Percentiles rank a stretch among this genome's conserved stretches.
phyloP scores from a whole-genome alignment of 2,113 vertebrate genomes.

The Cololabis saira region DNA sequence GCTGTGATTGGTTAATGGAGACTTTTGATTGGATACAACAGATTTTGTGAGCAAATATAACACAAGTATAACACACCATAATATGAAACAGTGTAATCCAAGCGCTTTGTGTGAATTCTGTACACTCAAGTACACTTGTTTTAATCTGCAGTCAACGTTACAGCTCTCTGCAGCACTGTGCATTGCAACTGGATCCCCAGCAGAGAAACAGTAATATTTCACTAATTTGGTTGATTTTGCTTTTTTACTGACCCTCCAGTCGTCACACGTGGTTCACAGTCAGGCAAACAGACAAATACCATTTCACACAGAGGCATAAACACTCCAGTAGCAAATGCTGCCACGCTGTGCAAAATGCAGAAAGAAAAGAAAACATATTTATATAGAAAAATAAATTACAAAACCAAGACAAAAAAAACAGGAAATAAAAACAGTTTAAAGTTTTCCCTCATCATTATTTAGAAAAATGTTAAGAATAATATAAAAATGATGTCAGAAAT shows the following conservation, averaged over 20 bases:
- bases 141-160: too few species aligned
- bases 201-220: constrained; percentile 28
- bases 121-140: constrained; percentile 13
- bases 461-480: constrained; percentile 47
- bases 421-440: constrained; percentile 25
- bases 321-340: constrained; percentile 43
- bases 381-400: too few species aligned
- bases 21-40: constrained; percentile 32
- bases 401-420: not conserved
- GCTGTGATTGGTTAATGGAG: constrained; percentile 27
- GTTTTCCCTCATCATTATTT: constrained; percentile 19
- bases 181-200: constrained; percentile 31
- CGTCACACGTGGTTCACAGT: constrained; percentile 25
- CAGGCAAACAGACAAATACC: constrained; percentile 2
- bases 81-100: constrained; percentile 1
- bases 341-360: constrained; percentile 73
- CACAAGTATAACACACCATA: not conserved
- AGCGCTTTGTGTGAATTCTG: constrained; percentile 18
- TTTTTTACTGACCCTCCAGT: constrained; percentile 41
- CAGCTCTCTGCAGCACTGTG: constrained; percentile 20
- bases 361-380: not conserved
- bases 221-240: constrained; percentile 46
- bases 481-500: constrained; percentile 37
- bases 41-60: constrained; percentile 21
- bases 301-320: constrained; percentile 24